Evolutionary conservation across 2,113 vertebrate species (phyloP).

Genomic region (Okapia johnstoni): DNA sequence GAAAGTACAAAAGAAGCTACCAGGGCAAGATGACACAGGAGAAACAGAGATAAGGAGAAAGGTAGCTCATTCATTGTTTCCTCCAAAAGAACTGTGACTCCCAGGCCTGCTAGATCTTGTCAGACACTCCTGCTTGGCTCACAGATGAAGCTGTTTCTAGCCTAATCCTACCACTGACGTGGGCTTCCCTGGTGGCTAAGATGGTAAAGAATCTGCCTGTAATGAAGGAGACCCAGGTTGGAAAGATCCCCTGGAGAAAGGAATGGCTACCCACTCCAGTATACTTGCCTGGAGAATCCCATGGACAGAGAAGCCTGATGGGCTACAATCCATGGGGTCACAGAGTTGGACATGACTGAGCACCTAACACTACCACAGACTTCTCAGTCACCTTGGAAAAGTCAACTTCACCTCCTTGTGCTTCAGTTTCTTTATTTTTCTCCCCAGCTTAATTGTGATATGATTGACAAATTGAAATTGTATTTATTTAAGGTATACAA

Average conservation of each 20-base stretch:
- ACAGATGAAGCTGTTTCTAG: not conserved
- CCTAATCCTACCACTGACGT: not conserved
- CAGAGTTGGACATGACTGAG: not conserved
- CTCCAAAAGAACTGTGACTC: not conserved
- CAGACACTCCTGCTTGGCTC: not conserved
- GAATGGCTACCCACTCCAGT: not conserved
- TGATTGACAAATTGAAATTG: not conserved
- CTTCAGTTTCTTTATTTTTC: not conserved
- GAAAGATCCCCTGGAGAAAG: not conserved
- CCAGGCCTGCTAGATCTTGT: not conserved
- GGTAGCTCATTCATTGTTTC: not conserved
- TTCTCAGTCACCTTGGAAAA: not conserved
- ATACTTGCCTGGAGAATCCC: not conserved
- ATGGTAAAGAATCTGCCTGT: not conserved
- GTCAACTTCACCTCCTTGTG: not conserved
- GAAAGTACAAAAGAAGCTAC: not conserved
- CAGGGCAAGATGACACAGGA: not conserved
- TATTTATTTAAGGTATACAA: not conserved
- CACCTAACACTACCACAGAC: not conserved
- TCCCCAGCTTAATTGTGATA: not conserved
- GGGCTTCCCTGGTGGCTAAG: not conserved
- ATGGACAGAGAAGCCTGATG: not conserved
- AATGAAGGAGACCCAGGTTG: not conserved
- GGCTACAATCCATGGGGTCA: not conserved
- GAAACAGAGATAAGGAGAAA: not conserved